phyloP scores from a whole-genome alignment of 30 jellyfish, hydroid and myxozoan species.

The Hydractinia echinata region DNA sequence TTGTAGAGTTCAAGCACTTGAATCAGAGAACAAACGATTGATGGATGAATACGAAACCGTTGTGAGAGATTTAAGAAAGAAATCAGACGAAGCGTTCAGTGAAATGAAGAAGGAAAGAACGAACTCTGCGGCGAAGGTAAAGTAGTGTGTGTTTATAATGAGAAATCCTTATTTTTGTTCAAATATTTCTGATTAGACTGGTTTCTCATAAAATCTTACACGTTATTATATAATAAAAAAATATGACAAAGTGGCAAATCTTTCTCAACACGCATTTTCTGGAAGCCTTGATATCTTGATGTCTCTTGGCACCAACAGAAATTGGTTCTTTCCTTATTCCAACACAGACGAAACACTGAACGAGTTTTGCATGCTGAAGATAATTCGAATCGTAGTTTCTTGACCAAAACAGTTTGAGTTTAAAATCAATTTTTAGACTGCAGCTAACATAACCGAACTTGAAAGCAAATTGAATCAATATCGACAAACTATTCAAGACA shows the following conservation, averaged over 20 bases:
- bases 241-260: too few relatives aligned
- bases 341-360: too few relatives aligned
- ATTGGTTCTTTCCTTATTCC: too few relatives aligned
- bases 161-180: background rate
- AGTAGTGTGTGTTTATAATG: background rate
- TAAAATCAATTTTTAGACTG: conserved; percentile 17
- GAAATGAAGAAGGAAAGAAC: conserved; percentile 12
- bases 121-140: background rate
- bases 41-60: background rate
- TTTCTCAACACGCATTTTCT: too few relatives aligned
- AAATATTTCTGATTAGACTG: too few relatives aligned
- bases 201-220: too few relatives aligned
- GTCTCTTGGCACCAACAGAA: too few relatives aligned
- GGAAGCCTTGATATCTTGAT: too few relatives aligned
- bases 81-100: conserved; percentile 6
- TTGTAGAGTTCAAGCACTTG: background rate
- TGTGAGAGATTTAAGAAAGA: background rate
- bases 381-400: too few relatives aligned
- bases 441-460: conserved; percentile 42
- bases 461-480: conserved; percentile 42
- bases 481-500: conserved; percentile 47
- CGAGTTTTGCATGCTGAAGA: too few relatives aligned
- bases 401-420: background rate
- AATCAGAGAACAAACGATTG: background rate
- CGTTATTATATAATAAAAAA: too few relatives aligned